Conservation (phyloP, 37 sponge, comb jelly and placozoan species). For the Hexactinellida sp. region DNA sequence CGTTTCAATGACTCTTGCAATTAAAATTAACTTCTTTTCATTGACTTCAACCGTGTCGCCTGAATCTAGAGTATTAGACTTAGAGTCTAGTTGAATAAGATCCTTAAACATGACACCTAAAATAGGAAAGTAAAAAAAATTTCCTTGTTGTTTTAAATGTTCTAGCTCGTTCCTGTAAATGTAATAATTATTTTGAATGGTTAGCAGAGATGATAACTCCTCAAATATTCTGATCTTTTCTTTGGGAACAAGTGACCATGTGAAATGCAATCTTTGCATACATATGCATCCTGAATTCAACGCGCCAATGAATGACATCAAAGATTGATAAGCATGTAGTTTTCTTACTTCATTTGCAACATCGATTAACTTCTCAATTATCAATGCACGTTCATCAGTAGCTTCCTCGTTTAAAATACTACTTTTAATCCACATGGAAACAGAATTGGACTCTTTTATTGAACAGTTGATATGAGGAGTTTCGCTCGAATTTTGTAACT, state of each 20-base stretch:
- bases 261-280: neutral
- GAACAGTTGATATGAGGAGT: neutral
- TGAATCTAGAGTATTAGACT: neutral
- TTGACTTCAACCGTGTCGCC: neutral
- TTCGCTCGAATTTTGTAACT: neutral
- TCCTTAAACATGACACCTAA: neutral
- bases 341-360: neutral
- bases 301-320: neutral
- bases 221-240: neutral
- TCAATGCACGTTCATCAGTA: neutral
- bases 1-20: neutral
- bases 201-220: neutral
- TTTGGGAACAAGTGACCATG: neutral
- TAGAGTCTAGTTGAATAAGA: neutral
- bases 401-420: neutral
- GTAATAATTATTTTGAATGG: neutral
- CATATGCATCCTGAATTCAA: neutral
- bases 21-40: neutral
- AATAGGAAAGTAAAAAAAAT: neutral
- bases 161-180: neutral
- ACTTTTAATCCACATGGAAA: neutral
- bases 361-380: constrained; percentile 5
- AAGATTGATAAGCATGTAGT: constrained; percentile 5
- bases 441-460: neutral
- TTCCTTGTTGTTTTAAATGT: neutral